These are phyloP conservation scores for Electrophaes corylata DNA, from an alignment of 2,888 invertebrate genomes.

Conservation along the genomic window DNA sequence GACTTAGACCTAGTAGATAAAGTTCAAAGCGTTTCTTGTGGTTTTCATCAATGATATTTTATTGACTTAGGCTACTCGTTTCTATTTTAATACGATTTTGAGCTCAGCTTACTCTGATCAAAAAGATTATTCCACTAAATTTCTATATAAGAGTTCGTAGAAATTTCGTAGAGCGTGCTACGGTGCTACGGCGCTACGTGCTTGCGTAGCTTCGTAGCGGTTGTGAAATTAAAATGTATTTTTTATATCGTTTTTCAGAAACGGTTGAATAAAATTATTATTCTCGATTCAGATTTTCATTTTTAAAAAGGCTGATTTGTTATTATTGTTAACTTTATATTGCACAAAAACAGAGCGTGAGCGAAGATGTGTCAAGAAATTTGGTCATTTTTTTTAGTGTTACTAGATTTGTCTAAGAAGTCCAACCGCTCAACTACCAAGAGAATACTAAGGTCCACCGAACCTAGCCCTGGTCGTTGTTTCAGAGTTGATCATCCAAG, in stretches of 20 bases:
- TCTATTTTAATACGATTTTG: background rate
- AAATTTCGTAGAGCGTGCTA: slow-evolving; percentile 4
- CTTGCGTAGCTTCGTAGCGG: slow-evolving; percentile 7
- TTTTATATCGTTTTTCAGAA: background rate
- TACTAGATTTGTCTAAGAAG: too few species aligned
- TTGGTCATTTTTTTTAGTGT: too few species aligned
- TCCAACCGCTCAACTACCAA: too few species aligned
- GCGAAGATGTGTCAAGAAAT: too few species aligned
- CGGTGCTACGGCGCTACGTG: slow-evolving; percentile 18
- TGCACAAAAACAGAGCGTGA: too few species aligned
- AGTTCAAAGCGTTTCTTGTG: background rate
- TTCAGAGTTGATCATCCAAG: too few species aligned
- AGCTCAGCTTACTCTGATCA: background rate
- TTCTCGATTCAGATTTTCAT: background rate
- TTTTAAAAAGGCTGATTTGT: background rate
- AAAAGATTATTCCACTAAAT: background rate
- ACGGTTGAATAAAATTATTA: background rate
- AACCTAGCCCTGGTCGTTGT: too few species aligned
- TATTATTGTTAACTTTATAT: too few species aligned
- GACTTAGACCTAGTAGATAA: too few species aligned
- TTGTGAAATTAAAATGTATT: background rate
- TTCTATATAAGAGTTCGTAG: slow-evolving; percentile 5
- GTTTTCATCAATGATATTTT: background rate
- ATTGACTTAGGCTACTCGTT: background rate
- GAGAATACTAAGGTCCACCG: too few species aligned